Conservation (phyloP, 1,140 invertebrate genomes). For the Pentalonia nigronervosa region DNA sequence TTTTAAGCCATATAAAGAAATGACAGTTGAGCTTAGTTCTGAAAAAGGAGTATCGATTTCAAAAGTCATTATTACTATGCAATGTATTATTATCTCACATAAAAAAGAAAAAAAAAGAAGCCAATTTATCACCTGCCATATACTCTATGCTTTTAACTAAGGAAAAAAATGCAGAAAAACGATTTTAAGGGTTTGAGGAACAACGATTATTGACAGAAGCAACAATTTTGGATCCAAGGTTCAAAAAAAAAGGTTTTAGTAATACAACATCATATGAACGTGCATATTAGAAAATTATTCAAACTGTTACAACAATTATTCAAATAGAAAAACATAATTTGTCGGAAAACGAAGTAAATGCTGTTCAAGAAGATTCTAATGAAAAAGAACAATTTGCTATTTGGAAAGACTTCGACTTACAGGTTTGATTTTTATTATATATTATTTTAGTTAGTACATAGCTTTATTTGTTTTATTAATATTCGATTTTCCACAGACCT, state of each 20-base stretch:
- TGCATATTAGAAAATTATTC: too few species aligned
- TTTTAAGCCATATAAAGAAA: constrained; percentile 27
- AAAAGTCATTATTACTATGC: constrained; percentile 24
- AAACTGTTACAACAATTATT: too few species aligned
- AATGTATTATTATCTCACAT: not conserved
- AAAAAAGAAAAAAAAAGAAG: not conserved
- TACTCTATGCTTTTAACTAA: not conserved
- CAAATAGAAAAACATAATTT: too few species aligned
- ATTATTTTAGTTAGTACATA: too few species aligned
- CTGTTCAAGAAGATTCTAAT: not conserved
- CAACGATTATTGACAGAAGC: not conserved
- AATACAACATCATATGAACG: too few species aligned
- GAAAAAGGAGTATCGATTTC: constrained; percentile 36
- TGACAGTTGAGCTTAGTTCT: constrained; percentile 7
- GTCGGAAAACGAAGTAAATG: too few species aligned
- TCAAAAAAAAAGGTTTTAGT: too few species aligned
- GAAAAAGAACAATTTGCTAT: constrained; percentile 1
- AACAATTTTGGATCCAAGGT: too few species aligned
- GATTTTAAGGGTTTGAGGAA: not conserved
- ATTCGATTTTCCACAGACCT: too few species aligned
- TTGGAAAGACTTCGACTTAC: constrained; percentile 25
- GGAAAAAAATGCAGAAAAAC: not conserved
- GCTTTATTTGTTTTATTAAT: too few species aligned
- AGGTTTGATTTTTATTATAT: not conserved
- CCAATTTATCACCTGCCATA: not conserved